Conservation (phyloP, 1,140 invertebrate species). For the Camponotus floridanus region DNA sequence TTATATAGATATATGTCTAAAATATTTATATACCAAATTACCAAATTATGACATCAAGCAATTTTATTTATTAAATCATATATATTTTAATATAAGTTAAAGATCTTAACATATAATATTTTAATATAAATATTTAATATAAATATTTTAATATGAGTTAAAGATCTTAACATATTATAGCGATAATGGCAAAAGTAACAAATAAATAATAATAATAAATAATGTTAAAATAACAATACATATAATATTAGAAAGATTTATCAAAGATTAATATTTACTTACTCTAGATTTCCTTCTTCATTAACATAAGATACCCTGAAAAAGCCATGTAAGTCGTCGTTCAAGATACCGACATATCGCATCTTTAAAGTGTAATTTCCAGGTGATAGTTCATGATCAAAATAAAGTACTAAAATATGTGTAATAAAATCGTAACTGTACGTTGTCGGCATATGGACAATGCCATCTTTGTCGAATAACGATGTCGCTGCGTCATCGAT, state of each 20-base stretch:
- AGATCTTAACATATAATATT: neutral
- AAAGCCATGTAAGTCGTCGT: conserved; percentile 70
- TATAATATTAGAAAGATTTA: neutral
- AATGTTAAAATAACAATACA: neutral
- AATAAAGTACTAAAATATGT: conserved; percentile 56
- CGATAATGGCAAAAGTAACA: neutral
- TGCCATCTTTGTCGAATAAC: neutral
- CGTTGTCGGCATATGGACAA: neutral
- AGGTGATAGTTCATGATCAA: conserved; percentile 38
- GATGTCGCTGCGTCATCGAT: conserved; percentile 22
- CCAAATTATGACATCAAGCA: too few species aligned
- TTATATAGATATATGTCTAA: neutral
- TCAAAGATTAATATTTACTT: conserved; percentile 53
- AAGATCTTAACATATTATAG: neutral
- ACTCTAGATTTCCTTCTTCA: conserved; percentile 66
- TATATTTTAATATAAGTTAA: too few species aligned
- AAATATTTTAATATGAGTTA: too few species aligned
- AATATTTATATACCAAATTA: neutral
- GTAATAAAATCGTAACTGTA: conserved; percentile 52
- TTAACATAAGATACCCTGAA: conserved; percentile 71
- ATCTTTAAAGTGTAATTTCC: conserved; percentile 64
- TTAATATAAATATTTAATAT: too few species aligned
- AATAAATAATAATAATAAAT: neutral
- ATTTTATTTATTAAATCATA: too few species aligned
- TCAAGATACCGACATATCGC: conserved; percentile 69